A percentile compares a stretch with the other conserved stretches of the same genome.
phyloP scores from a whole-genome alignment of 1,140 invertebrate genomes.

The Drosophila watanabei region DNA sequence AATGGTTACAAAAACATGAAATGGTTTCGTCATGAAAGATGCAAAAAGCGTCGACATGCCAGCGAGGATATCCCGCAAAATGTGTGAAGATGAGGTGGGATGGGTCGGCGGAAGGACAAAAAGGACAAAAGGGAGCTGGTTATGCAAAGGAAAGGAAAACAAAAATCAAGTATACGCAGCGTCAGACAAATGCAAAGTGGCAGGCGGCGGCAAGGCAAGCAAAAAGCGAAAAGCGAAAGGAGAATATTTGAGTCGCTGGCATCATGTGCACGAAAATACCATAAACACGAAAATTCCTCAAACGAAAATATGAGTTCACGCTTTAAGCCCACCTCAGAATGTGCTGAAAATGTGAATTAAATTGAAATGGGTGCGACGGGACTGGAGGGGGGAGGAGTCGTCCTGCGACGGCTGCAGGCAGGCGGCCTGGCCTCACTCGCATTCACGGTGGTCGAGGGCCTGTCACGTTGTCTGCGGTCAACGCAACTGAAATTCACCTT shows the following conservation, averaged over 20 bases:
- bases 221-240: constrained; percentile 22
- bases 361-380: constrained; percentile 65
- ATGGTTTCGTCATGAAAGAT: constrained; percentile 64
- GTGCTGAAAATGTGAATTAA: constrained; percentile 75
- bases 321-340: constrained; percentile 48
- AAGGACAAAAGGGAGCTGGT: constrained; percentile 13
- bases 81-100: constrained; percentile 19
- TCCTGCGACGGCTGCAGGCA: constrained; percentile 3
- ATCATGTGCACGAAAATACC: constrained; percentile 64
- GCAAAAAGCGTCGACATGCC: constrained; percentile 56
- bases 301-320: constrained; percentile 47
- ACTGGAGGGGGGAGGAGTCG: neutral
- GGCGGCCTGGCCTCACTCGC: constrained; percentile 13
- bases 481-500: constrained; percentile 72
- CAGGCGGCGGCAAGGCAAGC: constrained; percentile 4
- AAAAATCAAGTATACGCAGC: constrained; percentile 75
- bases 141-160: constrained; percentile 23
- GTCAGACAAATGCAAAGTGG: constrained; percentile 54
- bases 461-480: constrained; percentile 74
- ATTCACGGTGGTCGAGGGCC: constrained; percentile 70
- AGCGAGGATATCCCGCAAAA: constrained; percentile 43
- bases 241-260: constrained; percentile 37
- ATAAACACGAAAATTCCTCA: constrained; percentile 55
- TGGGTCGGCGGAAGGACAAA: neutral
- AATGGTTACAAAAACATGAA: constrained; percentile 40